Evolutionary conservation across 2,113 vertebrate species (phyloP).

Genomic region (Psilopsiagon aurifrons): DNA sequence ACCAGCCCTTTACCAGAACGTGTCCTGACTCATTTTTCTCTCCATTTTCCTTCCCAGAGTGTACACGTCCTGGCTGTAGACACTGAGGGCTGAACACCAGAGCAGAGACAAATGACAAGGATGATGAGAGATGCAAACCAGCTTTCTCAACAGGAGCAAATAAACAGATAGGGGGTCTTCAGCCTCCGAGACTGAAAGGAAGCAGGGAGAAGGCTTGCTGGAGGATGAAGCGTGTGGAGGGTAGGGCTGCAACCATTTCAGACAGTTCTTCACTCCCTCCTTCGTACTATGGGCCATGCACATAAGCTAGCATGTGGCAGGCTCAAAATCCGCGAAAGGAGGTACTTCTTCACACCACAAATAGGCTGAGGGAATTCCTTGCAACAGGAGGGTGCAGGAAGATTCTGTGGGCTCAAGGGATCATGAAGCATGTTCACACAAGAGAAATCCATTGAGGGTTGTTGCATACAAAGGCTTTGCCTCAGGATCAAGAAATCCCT

Average conservation of each 20-base stretch:
- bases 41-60: neutral
- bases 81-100: neutral
- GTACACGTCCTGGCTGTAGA: neutral
- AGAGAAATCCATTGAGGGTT: neutral
- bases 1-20: neutral
- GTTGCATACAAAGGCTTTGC: neutral
- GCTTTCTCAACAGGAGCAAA: neutral
- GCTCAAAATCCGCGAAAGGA: neutral
- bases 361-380: neutral
- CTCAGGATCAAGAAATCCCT: neutral
- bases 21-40: neutral
- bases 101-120: neutral
- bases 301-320: accelerated
- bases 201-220: neutral
- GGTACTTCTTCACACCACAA: neutral
- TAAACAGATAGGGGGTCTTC: neutral
- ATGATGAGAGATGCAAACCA: neutral
- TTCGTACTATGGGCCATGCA: accelerated
- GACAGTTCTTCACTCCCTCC: neutral
- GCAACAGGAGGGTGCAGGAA: neutral
- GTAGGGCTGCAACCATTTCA: neutral
- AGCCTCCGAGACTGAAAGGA: neutral
- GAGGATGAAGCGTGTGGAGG: neutral
- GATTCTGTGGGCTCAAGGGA: neutral
- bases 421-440: neutral